Conservation (phyloP, 2,888 invertebrate species). For the Diloba caeruleocephala region DNA sequence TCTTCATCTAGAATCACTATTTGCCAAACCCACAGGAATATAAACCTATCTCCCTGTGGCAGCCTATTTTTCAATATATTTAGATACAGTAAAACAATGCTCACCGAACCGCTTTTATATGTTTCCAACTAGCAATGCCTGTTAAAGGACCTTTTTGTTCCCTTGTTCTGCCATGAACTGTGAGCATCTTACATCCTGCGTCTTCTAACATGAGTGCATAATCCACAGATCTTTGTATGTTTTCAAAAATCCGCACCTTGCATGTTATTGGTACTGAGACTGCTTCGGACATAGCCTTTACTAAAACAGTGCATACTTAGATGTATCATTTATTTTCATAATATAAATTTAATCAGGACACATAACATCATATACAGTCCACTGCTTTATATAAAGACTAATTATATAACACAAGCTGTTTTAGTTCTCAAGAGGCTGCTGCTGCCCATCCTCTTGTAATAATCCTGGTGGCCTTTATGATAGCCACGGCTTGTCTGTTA, state of each 20-base stretch:
- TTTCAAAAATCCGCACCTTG: conserved; percentile 97
- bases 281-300: conserved; percentile 91
- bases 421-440: too few species aligned
- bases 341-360: too few species aligned
- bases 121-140: conserved; percentile 97
- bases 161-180: conserved; percentile 98
- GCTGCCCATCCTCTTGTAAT: too few species aligned
- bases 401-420: too few species aligned
- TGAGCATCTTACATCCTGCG: conserved; percentile 97
- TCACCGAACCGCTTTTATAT: conserved; percentile 96
- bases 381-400: too few species aligned
- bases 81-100: not conserved
- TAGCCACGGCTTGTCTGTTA: too few species aligned
- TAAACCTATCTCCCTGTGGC: too few species aligned
- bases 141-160: conserved; percentile 99
- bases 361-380: not conserved
- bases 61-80: not conserved
- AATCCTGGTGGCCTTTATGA: too few species aligned
- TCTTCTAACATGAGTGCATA: conserved; percentile 98
- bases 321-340: not conserved
- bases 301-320: conserved; percentile 82
- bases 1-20: too few species aligned
- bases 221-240: conserved; percentile 94
- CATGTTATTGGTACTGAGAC: conserved; percentile 97
- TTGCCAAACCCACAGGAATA: too few species aligned